Evolutionary conservation across 1,140 invertebrate species (phyloP), one percentile per base, ranked within the genome.

Genomic region (Sarcophaga bullata): DNA sequence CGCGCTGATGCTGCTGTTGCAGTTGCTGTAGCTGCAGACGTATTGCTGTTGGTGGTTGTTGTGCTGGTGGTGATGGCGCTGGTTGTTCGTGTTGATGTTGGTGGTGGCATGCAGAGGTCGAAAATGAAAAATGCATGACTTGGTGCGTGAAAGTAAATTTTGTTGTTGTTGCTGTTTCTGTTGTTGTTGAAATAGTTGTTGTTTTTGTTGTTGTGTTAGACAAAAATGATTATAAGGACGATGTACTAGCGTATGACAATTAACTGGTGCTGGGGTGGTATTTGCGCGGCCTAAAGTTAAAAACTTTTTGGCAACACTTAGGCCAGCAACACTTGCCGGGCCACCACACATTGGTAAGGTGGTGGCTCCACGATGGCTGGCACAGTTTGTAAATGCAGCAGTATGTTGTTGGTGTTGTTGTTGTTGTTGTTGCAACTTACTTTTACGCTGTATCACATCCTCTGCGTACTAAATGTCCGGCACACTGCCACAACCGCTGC

Each of bases 391-490:
- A 68, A 19, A 17, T 19, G 76, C 86, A 88, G 84, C 49, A 85
- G 84, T 86, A 2, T 37, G 25, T 37, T 37, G 25, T 37, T 37
- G 25, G 25, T 37, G 25, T 37, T 37, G 25, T 37, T 37, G 25
- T 37, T 37, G 25, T 37, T 37, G 25, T 37, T 37, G 25, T 81
- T 88, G 88, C 8, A 50, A 46, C 19, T 50, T 50, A 73, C 84
- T 88, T 72, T 88, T 89, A 84, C 86, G 87, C 82, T 88, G 83
- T 84, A 90, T 89, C 83, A 90, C 88, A 84, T 90, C 87, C 86
- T 90, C 88, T 85, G 88, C 88, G 86, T 90, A 90, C 88, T 90
- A 90, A 86, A 90, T 90, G 82, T 90, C 88, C 85, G 88, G 88
- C 83, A 90, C 86, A 37, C 85, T 89, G 19, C 86, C 46, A 47